Evolutionary conservation across 2,113 vertebrate genomes (phyloP).

Genomic region (Corynorhinus townsendii): DNA sequence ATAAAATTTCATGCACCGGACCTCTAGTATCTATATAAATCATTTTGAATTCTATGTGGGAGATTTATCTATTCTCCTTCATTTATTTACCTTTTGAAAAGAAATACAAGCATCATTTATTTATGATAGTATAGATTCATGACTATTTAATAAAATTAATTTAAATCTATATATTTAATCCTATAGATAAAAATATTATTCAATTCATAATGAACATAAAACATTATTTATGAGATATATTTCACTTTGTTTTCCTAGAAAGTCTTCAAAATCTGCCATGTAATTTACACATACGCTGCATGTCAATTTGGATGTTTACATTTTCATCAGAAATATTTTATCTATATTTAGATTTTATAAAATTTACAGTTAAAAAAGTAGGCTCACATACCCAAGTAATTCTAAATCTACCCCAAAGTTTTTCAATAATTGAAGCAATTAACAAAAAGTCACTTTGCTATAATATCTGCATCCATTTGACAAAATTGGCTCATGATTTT

Average conservation of each 20-base stretch:
- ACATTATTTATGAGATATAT: neutral
- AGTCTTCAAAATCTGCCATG: neutral
- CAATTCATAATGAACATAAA: neutral
- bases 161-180: neutral
- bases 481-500: neutral
- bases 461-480: neutral
- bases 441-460: neutral
- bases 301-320: neutral
- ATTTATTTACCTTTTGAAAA: neutral
- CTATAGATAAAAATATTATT: neutral
- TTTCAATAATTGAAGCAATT: neutral
- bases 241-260: neutral
- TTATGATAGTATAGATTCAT: neutral
- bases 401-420: neutral
- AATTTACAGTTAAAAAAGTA: neutral
- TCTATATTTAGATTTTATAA: neutral
- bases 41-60: neutral
- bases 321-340: conserved; percentile 18
- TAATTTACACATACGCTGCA: neutral
- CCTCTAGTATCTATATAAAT: neutral
- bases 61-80: neutral
- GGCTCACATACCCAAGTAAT: neutral
- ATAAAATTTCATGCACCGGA: too few relatives aligned
- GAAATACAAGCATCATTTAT: neutral
- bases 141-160: conserved; percentile 2